Base-by-base conservation (phyloP, 2,797 vertebrate genomes). In the Hippoglossus hippoglossus region DNA sequence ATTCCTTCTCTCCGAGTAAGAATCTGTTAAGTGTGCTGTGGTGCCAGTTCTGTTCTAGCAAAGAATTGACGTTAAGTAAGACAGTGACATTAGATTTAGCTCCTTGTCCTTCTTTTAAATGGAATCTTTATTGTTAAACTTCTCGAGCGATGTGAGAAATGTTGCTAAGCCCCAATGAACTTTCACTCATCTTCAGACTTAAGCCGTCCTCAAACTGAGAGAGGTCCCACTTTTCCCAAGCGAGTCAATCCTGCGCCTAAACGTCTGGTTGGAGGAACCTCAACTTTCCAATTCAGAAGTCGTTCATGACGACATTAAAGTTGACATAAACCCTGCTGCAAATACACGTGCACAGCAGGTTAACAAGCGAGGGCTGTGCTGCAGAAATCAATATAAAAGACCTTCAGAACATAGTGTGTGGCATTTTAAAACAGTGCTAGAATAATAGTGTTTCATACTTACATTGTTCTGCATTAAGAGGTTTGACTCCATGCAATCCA, bases 381-480 rank as follows among this genome's bases (percentile, higher is more conserved):
- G 67, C 47, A 79, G 9, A 69, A 79, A 81, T 70, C 19, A 58
- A 73, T 58, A 53, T 22, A 46, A 73, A 62, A 65, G 21, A 78
- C 60, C 73, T 75, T 71, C 57, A 60, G 31, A 63, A 59, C 28
- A 26, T 25, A 46, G 22, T 52, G 25, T 19, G 63, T 44, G 2
- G 22, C 36, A 39, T 57, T 70, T 54, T 24, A 0, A 8, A 71
- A 44, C 1, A 68, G 12, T 16, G 61, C 76, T 72, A 61, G 36
- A 71, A 63, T 22, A 74, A 63, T 73, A 36, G 68, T 71, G 77
- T 80, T 75, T 73, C 83, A 91, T 93, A 96, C 96, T 98, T 94
- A 98, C 96, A 83, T 95, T 96, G 94, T 94, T 97, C 95, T 97
- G 95, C 94, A 97, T 96, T 83, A 97, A 91, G 80, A 96, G 87